Conservation (phyloP, 2,797 vertebrate genomes). For the Clarias laeviceps region DNA sequence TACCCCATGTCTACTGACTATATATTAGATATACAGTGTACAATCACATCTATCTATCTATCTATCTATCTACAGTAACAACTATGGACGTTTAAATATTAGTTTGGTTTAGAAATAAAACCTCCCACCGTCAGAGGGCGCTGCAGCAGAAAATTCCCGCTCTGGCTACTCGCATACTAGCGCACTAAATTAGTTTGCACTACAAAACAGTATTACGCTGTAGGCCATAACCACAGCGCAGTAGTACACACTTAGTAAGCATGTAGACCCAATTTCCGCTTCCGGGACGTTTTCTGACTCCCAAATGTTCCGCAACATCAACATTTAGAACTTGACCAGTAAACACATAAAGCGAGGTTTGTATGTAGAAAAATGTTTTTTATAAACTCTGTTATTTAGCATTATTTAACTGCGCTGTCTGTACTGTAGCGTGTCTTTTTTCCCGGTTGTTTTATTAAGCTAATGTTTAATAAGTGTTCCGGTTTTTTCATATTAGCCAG, state of each 20-base stretch:
- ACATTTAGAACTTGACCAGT: slow-evolving; percentile 63
- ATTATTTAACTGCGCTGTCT: background rate
- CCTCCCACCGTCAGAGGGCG: slow-evolving; percentile 2
- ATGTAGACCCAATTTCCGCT: slow-evolving; percentile 66
- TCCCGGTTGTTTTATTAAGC: background rate
- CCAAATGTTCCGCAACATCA: slow-evolving; percentile 65
- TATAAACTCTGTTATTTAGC: background rate
- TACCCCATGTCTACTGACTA: no score
- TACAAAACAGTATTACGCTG: background rate
- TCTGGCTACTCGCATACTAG: slow-evolving; percentile 35
- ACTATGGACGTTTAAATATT: background rate
- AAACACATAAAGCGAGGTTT: slow-evolving; percentile 29
- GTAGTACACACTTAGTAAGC: background rate
- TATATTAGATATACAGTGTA: no score
- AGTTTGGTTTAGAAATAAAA: background rate
- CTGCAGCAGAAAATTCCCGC: no score
- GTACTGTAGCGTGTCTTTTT: background rate
- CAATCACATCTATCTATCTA: no score
- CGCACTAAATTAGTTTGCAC: slow-evolving; percentile 34
- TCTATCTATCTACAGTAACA: no score
- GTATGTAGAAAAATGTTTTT: slow-evolving; percentile 16
- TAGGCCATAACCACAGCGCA: background rate
- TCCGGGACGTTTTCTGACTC: slow-evolving; percentile 33
- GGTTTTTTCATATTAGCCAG: slow-evolving; percentile 1
- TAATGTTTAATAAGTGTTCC: background rate